Conservation (phyloP, 2,888 invertebrate species). For the Chrysodeixis includens region DNA sequence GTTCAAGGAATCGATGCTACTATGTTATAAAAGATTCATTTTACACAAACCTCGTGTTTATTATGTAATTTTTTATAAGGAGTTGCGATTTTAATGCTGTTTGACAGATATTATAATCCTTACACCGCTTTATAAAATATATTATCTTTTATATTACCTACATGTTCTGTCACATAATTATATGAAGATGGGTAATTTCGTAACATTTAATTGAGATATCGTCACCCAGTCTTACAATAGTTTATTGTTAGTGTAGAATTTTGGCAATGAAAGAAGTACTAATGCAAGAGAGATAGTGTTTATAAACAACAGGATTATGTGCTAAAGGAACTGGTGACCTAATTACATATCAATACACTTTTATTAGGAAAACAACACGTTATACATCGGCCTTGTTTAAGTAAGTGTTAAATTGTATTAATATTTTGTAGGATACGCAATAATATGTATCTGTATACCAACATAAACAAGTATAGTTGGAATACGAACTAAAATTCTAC, state of each 20-base stretch:
- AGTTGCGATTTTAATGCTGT: slow-evolving; percentile 15
- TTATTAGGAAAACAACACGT: slow-evolving; percentile 6
- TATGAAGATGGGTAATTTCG: neutral
- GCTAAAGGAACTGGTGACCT: slow-evolving; percentile 1
- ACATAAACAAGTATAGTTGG: neutral
- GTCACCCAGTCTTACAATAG: neutral
- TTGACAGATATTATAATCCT: slow-evolving; percentile 21
- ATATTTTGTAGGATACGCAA: neutral
- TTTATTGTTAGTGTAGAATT: neutral
- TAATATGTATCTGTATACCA: neutral
- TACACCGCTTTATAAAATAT: neutral
- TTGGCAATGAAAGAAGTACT: neutral
- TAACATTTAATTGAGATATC: neutral
- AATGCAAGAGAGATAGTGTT: slow-evolving; percentile 5
- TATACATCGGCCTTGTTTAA: neutral
- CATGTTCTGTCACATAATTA: no score
- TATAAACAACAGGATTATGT: slow-evolving; percentile 4
- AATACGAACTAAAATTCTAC: neutral
- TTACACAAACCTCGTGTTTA: slow-evolving; percentile 34
- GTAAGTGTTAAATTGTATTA: neutral
- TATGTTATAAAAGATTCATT: slow-evolving; percentile 36
- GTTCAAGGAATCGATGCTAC: slow-evolving; percentile 73
- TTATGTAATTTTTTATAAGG: slow-evolving; percentile 27
- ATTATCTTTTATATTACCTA: no score
- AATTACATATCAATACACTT: slow-evolving; percentile 8